phyloP scores from a whole-genome alignment of 2,888 invertebrate species.

The Epinotia nisella region DNA sequence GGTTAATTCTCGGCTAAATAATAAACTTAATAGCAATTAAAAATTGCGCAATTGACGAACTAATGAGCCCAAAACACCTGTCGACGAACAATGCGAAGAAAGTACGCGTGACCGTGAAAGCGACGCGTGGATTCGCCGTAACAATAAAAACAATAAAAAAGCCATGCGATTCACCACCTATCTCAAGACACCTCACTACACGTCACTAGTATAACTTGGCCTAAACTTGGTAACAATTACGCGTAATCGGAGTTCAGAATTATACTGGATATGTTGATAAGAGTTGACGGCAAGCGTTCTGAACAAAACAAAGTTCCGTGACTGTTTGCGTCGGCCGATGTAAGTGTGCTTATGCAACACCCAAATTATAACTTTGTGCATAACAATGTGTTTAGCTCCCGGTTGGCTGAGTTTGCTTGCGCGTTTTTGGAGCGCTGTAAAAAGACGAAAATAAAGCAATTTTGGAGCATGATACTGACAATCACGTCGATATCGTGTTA shows the following conservation, averaged over 20 bases:
- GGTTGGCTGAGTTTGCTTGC: conserved; percentile 22
- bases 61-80: conserved; percentile 42
- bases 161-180: not conserved
- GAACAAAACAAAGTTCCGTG: conserved; percentile 62
- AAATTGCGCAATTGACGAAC: conserved; percentile 30
- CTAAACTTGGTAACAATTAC: not conserved
- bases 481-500: not conserved
- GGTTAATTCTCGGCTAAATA: not conserved
- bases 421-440: not conserved
- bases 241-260: not conserved
- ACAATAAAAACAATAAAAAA: conserved; percentile 60
- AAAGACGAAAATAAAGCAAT: conserved; percentile 13
- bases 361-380: conserved; percentile 41
- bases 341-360: conserved; percentile 52
- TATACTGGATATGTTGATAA: not conserved
- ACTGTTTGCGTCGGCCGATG: conserved; percentile 54
- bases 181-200: not conserved
- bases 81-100: conserved; percentile 65
- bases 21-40: conserved; percentile 21
- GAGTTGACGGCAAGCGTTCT: not conserved
- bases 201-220: not conserved
- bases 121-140: conserved; percentile 58
- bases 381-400: conserved; percentile 33
- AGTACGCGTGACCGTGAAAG: conserved; percentile 81
- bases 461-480: conserved; percentile 6